phyloP scores from a whole-genome alignment of 2,113 vertebrate species.

The Paramisgurnus dabryanus region DNA sequence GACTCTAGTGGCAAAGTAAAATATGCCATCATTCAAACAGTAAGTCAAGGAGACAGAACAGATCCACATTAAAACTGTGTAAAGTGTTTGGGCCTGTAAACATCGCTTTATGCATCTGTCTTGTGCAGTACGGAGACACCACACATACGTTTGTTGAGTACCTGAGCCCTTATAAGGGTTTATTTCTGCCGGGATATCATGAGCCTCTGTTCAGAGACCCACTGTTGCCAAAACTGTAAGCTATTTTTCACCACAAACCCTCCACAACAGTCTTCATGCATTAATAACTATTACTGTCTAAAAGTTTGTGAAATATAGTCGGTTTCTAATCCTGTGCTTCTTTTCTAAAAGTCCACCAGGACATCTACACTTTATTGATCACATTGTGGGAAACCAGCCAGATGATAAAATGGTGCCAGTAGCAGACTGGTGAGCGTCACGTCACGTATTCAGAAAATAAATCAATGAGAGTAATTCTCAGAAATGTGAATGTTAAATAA shows the following conservation, averaged over 20 bases:
- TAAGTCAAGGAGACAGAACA: conserved; percentile 51
- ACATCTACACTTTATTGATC: conserved; percentile 78
- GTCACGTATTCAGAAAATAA: conserved; percentile 48
- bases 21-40: conserved; percentile 79
- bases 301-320: background rate
- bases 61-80: background rate
- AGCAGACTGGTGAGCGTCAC: conserved; percentile 76
- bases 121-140: conserved; percentile 79
- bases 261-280: background rate
- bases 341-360: conserved; percentile 65
- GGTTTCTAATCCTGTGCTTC: background rate
- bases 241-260: conserved; percentile 3
- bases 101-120: conserved; percentile 16
- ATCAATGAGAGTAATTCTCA: conserved; percentile 44
- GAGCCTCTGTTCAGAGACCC: conserved; percentile 74
- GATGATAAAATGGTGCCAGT: conserved; percentile 78
- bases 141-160: conserved; percentile 82
- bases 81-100: too few relatives aligned
- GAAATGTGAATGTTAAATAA: background rate
- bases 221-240: conserved; percentile 77
- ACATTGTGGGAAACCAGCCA: conserved; percentile 85
- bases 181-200: conserved; percentile 78
- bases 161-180: conserved; percentile 75
- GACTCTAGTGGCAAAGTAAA: conserved; percentile 77
- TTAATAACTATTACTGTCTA: background rate